Conservation (phyloP, 2,113 vertebrate genomes). For the Parus major region DNA sequence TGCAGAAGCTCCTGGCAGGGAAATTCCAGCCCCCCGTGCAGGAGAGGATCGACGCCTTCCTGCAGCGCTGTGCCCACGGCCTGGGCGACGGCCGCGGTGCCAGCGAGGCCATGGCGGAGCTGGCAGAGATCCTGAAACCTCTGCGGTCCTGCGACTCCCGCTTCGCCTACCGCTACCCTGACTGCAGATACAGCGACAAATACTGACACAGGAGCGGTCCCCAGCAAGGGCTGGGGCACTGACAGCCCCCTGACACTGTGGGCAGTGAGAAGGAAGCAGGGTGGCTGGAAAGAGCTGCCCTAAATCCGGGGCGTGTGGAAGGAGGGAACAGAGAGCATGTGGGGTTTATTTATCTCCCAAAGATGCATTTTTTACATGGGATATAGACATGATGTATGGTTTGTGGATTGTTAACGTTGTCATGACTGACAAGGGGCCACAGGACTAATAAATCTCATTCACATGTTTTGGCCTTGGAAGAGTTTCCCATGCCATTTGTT, state of each 20-base stretch:
- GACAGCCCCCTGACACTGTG: fast-evolving
- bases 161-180: slow-evolving; percentile 84
- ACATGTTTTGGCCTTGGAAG: not conserved
- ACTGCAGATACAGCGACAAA: slow-evolving; percentile 81
- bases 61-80: slow-evolving; percentile 58
- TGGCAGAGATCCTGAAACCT: slow-evolving; percentile 73
- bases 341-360: not conserved
- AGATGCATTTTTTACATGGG: not conserved
- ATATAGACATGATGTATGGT: not conserved
- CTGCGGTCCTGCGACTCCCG: slow-evolving; percentile 75
- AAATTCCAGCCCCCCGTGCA: slow-evolving; percentile 59
- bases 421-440: not conserved
- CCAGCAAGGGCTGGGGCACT: not conserved
- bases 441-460: slow-evolving; percentile 27
- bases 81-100: not conserved
- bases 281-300: not conserved
- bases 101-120: not conserved
- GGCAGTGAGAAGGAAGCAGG: not conserved
- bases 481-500: not conserved
- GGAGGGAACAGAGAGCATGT: not conserved
- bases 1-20: slow-evolving; percentile 72
- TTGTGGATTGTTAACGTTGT: not conserved
- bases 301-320: not conserved
- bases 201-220: not conserved
- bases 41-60: slow-evolving; percentile 57